Evolutionary conservation across 2,888 invertebrate genomes (phyloP), one percentile per base, ranked within the genome.

Genomic region (Eupithecia subumbrata): DNA sequence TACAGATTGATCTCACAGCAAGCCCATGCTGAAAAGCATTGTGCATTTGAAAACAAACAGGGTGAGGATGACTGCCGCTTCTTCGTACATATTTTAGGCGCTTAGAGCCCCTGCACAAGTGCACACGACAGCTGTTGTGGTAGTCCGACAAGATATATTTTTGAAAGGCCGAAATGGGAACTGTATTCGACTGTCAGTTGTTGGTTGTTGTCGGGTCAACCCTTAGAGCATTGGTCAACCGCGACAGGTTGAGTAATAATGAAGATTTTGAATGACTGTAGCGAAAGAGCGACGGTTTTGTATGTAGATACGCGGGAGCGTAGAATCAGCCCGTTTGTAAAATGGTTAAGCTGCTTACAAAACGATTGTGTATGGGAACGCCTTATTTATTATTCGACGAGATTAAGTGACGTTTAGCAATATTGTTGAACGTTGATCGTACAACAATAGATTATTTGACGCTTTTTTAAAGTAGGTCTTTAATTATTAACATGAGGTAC

Each of bases 41-140:
- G 37, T 74, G 74, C 70, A 71, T 71, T 40, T 74, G 52, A 56
- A 74, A 37, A 48, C 70, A 66, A 70, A 66, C 66, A 40, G 45
- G 52, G 67, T 74, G 66, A 25, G 67, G 30, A 30, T 45, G 52
- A 67, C 16, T 48, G 40, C 60, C 22, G 56, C 40, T 48, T 48
- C 60, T 67, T 72, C 22, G 63, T 69, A 74, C 16, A 75, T 56
- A 56, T 56, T 56, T 56, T 56, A 56, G n/a, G 18, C n/a, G 67
- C 66, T 16, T 66, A 66, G 48, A 25, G 72, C 52, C 18, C 52
- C 66, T 72, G 48, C 22, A 72, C 48, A 37, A 9, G 48, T 72
- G 48, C 22, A 72, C 48, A 37, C 16, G 48, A 34, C 71, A 34
- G 43, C 45, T 48, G 34, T 48, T 48, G 40, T 30, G 43, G 52